A percentile compares a stretch with the other conserved stretches of the same genome.
Conservation (phyloP, 2,113 vertebrate genomes). For the Indri indri region DNA sequence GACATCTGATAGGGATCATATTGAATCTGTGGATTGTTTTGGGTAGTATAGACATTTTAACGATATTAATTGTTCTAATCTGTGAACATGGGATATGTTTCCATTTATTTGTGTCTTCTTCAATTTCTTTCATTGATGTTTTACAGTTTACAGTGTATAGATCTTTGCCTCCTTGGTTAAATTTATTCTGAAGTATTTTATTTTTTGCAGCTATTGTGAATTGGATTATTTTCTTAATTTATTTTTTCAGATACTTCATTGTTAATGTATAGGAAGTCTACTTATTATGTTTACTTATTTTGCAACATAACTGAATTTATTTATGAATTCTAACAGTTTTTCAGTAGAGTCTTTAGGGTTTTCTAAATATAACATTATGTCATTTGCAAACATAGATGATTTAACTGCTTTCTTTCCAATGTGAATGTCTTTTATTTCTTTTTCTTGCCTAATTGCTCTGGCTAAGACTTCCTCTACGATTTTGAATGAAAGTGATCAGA, state of each 20-base stretch:
- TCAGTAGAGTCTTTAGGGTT: neutral
- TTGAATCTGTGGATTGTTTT: neutral
- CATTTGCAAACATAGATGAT: neutral
- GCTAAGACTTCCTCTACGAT: neutral
- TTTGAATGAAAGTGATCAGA: neutral
- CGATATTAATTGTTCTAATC: neutral
- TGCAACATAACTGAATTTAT: neutral
- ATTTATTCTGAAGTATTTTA: neutral
- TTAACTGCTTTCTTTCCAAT: neutral
- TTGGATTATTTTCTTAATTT: neutral
- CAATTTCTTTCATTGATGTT: neutral
- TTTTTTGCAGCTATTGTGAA: neutral
- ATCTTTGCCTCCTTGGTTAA: neutral
- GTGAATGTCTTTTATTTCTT: neutral
- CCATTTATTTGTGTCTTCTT: neutral
- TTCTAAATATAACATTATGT: neutral
- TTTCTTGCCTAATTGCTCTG: neutral
- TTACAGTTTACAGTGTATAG: neutral
- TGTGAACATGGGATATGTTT: neutral
- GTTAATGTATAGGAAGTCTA: neutral
- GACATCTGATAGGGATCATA: neutral
- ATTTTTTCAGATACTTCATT: neutral
- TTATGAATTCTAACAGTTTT: neutral
- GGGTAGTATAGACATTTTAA: neutral
- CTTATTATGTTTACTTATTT: neutral